phyloP scores from a whole-genome alignment of 2,113 vertebrate species.

The Rhynchomys soricoides region DNA sequence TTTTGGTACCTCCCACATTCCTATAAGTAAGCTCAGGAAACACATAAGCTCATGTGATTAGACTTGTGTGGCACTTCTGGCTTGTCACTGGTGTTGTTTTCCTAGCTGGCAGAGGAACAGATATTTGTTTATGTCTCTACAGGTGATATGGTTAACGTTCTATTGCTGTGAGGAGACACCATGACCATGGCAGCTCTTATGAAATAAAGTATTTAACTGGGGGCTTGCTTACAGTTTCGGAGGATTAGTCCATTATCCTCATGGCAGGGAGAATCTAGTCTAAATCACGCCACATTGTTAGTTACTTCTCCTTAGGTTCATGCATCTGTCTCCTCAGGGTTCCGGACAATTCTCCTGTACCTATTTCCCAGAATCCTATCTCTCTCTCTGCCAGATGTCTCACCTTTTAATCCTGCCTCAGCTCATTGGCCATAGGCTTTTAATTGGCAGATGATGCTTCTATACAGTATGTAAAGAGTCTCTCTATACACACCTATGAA shows the following conservation, averaged over 20 bases:
- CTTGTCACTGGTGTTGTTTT: too few species aligned
- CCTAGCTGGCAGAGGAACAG: not conserved
- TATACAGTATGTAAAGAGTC: too few species aligned
- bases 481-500: not conserved
- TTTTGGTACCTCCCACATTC: not conserved
- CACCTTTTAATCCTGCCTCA: too few species aligned
- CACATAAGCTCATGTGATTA: not conserved
- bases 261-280: not conserved
- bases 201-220: not conserved
- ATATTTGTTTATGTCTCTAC: not conserved
- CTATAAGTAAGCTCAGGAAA: not conserved
- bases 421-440: too few species aligned
- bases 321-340: too few species aligned
- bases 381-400: too few species aligned
- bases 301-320: too few species aligned
- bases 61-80: not conserved
- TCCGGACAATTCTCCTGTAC: too few species aligned
- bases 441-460: too few species aligned
- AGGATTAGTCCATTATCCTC: not conserved
- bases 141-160: not conserved
- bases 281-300: too few species aligned
- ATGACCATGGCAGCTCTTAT: not conserved
- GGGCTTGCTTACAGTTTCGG: not conserved
- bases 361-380: too few species aligned
- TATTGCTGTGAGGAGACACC: not conserved